Base-by-base conservation (phyloP, 2,888 invertebrate genomes). In the Spisula subtruncata region DNA sequence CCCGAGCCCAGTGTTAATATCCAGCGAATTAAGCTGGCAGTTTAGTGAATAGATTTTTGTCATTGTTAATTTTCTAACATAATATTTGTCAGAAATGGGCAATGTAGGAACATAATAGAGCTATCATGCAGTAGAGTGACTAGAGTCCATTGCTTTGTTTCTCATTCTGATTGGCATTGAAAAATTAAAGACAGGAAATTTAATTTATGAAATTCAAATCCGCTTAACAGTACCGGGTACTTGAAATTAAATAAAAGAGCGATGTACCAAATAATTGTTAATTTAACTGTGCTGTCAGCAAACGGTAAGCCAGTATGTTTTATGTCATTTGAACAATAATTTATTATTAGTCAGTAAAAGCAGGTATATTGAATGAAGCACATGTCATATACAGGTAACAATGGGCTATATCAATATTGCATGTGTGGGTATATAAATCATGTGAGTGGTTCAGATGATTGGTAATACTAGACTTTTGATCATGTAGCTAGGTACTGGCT, bases 1-100 rank as follows among this genome's bases (percentile, higher is more conserved):
- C 51, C 71, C 16, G 84, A 84, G 71, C 84, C 84, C 10, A 6
- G 46, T 35, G 83, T 66, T 83, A 66, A 83, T 83, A 83, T 83
- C 46, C 56, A 56, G 20, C n/a, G 66, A 75, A 75, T 75, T 32
- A 75, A 25, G 10, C 16, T 35, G 32, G 35, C 18, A 35, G n/a
- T 32, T 75, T 1, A 6, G 32, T 75, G 75, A 75, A 75, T 75
- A 18, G 75, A 75, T 35, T 75, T 32, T 75, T 75, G 75, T 75
- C 75, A 75, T 32, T 75, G 75, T 75, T 75, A 75, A 75, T 75
- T 75, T 75, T 75, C 75, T 35, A 35, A 75, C 35, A 32, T 75
- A 32, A 75, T 75, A 75, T 35, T 75, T 35, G 35, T 75, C 75
- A 35, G 75, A 32, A 32, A 35, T 29, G 32, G 35, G 32, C 32